Conservation (phyloP, 2,888 invertebrate species). For the Scelioninae gen. 2 region DNA sequence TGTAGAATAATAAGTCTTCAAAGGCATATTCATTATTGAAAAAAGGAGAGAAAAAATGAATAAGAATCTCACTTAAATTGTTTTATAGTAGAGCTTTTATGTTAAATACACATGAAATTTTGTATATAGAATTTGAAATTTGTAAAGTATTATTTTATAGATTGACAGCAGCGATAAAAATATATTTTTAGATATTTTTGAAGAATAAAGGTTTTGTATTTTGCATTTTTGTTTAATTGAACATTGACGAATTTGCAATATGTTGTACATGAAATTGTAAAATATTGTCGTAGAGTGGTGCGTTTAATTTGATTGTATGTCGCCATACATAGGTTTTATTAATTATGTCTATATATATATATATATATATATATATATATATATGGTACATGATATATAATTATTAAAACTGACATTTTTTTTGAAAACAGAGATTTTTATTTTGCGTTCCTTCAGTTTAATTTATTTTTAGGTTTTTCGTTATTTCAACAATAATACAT, state of each 20-base stretch:
- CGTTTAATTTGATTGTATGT: slow-evolving; percentile 30
- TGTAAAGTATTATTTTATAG: slow-evolving; percentile 19
- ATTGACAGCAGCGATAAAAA: slow-evolving; percentile 4
- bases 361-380: slow-evolving; percentile 8
- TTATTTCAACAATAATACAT: neutral
- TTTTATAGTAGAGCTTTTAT: slow-evolving; percentile 22
- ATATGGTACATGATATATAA: slow-evolving; percentile 39
- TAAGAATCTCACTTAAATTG: slow-evolving; percentile 13
- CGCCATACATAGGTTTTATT: slow-evolving; percentile 38
- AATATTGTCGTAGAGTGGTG: slow-evolving; percentile 24
- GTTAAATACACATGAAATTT: slow-evolving; percentile 7
- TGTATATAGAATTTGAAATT: slow-evolving; percentile 32
- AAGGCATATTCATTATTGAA: too few species aligned
- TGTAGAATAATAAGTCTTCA: too few species aligned
- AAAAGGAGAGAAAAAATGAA: too few species aligned
- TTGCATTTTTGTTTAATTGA: slow-evolving; percentile 9
- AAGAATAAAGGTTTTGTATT: slow-evolving; percentile 19
- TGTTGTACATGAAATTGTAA: slow-evolving; percentile 37
- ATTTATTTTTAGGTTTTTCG: neutral
- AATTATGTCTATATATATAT: slow-evolving; percentile 38
- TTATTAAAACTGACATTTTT: slow-evolving; percentile 37
- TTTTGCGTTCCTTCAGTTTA: slow-evolving; percentile 30
- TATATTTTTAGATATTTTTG: slow-evolving; percentile 14
- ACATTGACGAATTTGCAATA: slow-evolving; percentile 11
- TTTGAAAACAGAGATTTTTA: slow-evolving; percentile 17